phyloP scores from a whole-genome alignment of 2,113 vertebrate genomes.

The Thinocorus orbignyianus region DNA sequence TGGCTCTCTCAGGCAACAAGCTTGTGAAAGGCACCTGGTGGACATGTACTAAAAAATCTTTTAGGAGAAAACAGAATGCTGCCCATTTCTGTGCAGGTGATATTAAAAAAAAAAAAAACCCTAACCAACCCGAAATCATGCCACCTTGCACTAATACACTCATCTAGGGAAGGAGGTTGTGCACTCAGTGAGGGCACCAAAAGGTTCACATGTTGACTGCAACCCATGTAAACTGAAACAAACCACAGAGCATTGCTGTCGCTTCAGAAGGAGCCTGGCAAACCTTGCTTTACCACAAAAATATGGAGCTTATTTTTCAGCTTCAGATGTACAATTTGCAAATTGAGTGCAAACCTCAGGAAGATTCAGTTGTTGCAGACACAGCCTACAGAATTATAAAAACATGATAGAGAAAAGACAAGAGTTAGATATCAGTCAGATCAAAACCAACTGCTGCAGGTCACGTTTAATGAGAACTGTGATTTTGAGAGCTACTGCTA shows the following conservation, averaged over 20 bases:
- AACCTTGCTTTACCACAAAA: slow-evolving; percentile 11
- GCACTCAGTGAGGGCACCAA: not conserved
- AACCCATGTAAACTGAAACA: slow-evolving; percentile 15
- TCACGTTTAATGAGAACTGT: not conserved
- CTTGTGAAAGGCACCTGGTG: not conserved
- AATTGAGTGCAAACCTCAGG: slow-evolving; percentile 17
- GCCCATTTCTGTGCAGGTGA: not conserved
- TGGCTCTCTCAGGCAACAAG: not conserved
- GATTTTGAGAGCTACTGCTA: not conserved
- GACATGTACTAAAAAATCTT: not conserved
- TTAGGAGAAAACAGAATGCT: not conserved
- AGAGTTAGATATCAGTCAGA: not conserved
- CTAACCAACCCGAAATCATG: too few relatives aligned
- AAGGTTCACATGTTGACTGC: rapidly evolving
- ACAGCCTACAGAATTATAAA: not conserved
- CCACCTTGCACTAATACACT: not conserved
- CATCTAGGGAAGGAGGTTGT: not conserved
- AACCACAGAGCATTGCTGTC: not conserved
- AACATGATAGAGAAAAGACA: not conserved
- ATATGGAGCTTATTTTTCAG: slow-evolving; percentile 28
- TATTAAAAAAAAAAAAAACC: not conserved
- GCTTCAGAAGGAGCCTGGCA: not conserved
- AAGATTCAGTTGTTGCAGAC: not conserved
- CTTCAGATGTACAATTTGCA: slow-evolving; percentile 14
- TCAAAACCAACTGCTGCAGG: not conserved